These are phyloP conservation scores for Epirrita christyi DNA, from an alignment of 2,888 invertebrate genomes.

Conservation along the genomic window DNA sequence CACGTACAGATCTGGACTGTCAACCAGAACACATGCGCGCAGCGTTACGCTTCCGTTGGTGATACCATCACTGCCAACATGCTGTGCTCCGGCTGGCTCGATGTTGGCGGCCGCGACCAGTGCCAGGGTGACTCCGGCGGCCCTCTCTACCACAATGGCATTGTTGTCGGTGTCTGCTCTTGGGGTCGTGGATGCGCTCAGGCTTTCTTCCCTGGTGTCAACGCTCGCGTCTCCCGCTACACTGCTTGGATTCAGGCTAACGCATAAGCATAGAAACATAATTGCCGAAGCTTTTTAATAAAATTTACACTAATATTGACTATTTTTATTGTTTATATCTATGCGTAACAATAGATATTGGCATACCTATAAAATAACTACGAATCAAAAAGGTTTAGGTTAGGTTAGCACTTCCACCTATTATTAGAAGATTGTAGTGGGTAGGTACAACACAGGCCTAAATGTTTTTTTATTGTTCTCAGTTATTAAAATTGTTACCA, in stretches of 20 bases:
- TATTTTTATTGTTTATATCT: too few species aligned
- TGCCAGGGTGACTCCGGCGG: conserved; percentile 53
- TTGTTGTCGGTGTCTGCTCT: conserved; percentile 48
- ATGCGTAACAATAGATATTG: too few species aligned
- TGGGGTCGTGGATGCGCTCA: conserved; percentile 45
- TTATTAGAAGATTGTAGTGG: too few species aligned
- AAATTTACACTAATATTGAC: too few species aligned
- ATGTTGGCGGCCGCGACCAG: conserved; percentile 47
- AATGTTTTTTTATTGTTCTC: too few species aligned
- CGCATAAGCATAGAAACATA: conserved; percentile 35
- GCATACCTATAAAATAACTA: too few species aligned
- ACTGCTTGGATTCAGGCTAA: conserved; percentile 49
- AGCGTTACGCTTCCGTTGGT: conserved; percentile 31
- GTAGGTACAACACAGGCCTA: too few species aligned
- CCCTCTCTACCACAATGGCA: conserved; percentile 46
- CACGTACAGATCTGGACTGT: conserved; percentile 49
- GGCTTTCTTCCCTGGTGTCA: conserved; percentile 43
- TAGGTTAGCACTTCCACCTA: too few species aligned
- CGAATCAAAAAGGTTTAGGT: too few species aligned
- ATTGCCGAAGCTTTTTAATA: neutral
- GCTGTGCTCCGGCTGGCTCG: conserved; percentile 48
- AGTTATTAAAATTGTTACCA: too few species aligned
- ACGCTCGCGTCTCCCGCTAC: conserved; percentile 43
- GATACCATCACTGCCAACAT: conserved; percentile 44
- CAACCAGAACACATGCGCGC: conserved; percentile 42